These are phyloP conservation scores for Hemibagrus wyckioides DNA, from an alignment of 2,113 vertebrate genomes.

Conservation along the genomic window DNA sequence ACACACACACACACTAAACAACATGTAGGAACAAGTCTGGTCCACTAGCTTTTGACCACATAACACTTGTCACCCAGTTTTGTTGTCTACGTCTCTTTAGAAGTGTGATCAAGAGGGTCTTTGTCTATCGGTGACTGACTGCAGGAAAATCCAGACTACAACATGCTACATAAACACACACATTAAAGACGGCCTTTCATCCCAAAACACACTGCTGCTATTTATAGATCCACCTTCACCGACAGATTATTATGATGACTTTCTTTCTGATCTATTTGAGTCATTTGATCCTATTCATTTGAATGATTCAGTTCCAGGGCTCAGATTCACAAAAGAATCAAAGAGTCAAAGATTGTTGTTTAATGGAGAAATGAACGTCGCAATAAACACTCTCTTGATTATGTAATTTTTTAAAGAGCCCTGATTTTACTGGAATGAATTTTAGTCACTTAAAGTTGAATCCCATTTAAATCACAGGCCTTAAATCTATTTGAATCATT, in stretches of 20 bases:
- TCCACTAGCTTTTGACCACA: not conserved
- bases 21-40: constrained; percentile 6
- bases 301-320: not conserved
- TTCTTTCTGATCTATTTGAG: not conserved
- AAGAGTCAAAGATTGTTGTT: not conserved
- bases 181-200: not conserved
- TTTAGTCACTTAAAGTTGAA: not conserved
- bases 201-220: not conserved
- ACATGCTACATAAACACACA: not conserved
- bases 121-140: constrained; percentile 2
- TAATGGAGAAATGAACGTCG: not conserved
- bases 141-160: not conserved
- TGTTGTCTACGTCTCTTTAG: not conserved
- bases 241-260: not conserved
- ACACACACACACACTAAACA: not conserved
- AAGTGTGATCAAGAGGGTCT: not conserved
- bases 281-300: not conserved
- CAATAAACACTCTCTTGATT: not conserved
- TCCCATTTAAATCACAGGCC: not conserved
- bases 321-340: not conserved
- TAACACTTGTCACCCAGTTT: not conserved
- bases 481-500: not conserved
- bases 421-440: not conserved
- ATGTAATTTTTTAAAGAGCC: not conserved
- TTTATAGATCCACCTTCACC: not conserved